Conservation (phyloP, 1,140 invertebrate species). For the Oryzaephilus surinamensis region DNA sequence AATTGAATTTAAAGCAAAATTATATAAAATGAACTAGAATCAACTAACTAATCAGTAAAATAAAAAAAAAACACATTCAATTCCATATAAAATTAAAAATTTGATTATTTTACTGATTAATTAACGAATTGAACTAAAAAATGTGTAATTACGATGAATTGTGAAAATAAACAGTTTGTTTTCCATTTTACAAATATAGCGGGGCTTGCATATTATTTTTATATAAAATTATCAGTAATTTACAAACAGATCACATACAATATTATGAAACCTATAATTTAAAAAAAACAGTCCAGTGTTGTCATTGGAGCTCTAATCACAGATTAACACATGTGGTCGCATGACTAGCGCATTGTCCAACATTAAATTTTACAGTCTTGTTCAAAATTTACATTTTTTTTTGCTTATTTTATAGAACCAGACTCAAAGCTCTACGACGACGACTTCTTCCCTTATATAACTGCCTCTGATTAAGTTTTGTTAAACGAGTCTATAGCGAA, state of each 20-base stretch:
- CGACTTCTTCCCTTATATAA: slow-evolving; percentile 1
- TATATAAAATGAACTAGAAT: too few relatives aligned
- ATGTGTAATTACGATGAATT: too few relatives aligned
- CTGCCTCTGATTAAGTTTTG: neutral
- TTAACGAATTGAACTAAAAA: too few relatives aligned
- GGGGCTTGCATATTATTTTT: slow-evolving; percentile 3
- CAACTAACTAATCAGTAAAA: neutral
- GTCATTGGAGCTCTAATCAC: slow-evolving; percentile 35
- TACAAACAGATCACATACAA: slow-evolving; percentile 29
- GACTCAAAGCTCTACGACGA: neutral
- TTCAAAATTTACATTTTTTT: slow-evolving; percentile 23
- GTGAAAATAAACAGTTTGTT: too few relatives aligned
- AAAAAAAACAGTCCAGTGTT: slow-evolving; percentile 29
- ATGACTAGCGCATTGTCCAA: slow-evolving; percentile 35
- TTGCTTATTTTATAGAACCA: slow-evolving; percentile 14
- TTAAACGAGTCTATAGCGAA: slow-evolving; percentile 10
- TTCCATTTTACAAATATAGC: too few relatives aligned
- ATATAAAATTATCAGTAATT: slow-evolving; percentile 11
- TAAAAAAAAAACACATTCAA: slow-evolving; percentile 1
- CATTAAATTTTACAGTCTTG: slow-evolving; percentile 16
- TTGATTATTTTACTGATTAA: too few relatives aligned
- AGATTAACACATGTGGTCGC: slow-evolving; percentile 34
- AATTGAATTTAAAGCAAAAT: too few relatives aligned
- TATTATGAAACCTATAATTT: slow-evolving; percentile 21
- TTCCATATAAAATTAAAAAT: too few relatives aligned